phyloP scores from a whole-genome alignment of 2,888 invertebrate genomes.

The Coenonympha arcania region DNA sequence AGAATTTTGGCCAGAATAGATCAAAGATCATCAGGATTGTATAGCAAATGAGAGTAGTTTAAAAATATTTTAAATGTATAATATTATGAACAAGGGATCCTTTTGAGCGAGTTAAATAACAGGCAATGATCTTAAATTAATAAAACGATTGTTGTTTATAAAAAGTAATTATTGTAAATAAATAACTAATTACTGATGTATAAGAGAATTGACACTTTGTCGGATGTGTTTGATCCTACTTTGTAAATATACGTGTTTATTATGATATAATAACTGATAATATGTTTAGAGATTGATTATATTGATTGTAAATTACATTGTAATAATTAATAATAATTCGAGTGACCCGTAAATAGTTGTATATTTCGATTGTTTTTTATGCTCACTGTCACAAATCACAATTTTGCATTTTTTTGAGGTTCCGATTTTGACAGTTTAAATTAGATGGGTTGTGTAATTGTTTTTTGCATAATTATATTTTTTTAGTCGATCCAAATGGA shows the following conservation, averaged over 20 bases:
- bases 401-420: slow-evolving; percentile 56
- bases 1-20: neutral
- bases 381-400: slow-evolving; percentile 71
- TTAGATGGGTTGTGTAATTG: slow-evolving; percentile 55
- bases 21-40: slow-evolving; percentile 25
- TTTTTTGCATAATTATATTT: slow-evolving; percentile 59
- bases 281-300: slow-evolving; percentile 64
- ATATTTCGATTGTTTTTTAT: slow-evolving; percentile 59
- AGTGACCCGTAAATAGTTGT: slow-evolving; percentile 63
- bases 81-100: slow-evolving; percentile 61
- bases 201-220: slow-evolving; percentile 56
- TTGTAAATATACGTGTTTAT: slow-evolving; percentile 70
- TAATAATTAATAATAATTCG: slow-evolving; percentile 48
- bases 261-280: slow-evolving; percentile 36
- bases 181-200: slow-evolving; percentile 53
- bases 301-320: slow-evolving; percentile 69
- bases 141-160: slow-evolving; percentile 56
- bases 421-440: slow-evolving; percentile 55
- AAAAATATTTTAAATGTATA: slow-evolving; percentile 17
- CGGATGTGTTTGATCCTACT: slow-evolving; percentile 60
- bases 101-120: slow-evolving; percentile 67
- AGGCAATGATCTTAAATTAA: slow-evolving; percentile 63
- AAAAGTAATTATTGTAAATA: slow-evolving; percentile 74
- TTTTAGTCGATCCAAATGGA: slow-evolving; percentile 49
- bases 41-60: slow-evolving; percentile 19